Percentiles rank a stretch among this genome's conserved stretches.
Conservation (phyloP, 2,113 vertebrate genomes). For the Clupea harengus region DNA sequence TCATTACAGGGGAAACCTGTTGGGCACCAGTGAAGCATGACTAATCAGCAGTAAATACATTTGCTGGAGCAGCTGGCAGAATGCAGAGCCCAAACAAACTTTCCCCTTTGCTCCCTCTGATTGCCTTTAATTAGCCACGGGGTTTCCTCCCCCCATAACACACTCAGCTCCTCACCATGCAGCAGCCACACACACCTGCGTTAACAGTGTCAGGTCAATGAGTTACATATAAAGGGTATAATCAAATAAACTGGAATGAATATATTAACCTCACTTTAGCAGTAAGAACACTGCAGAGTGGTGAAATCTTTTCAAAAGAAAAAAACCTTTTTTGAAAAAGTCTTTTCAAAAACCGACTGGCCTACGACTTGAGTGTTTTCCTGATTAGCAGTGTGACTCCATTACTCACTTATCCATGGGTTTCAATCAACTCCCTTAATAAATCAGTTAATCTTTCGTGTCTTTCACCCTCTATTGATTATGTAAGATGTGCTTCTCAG, state of each 20-base stretch:
- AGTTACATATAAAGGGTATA: background rate
- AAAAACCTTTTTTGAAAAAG: slow-evolving; percentile 29
- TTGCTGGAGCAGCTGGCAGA: slow-evolving; percentile 5
- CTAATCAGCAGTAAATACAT: slow-evolving; percentile 15
- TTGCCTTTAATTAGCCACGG: background rate
- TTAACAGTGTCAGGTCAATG: too few species aligned
- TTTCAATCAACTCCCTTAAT: slow-evolving; percentile 43
- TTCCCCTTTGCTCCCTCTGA: slow-evolving; percentile 9
- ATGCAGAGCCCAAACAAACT: slow-evolving; percentile 2
- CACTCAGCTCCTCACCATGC: background rate
- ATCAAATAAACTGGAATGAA: slow-evolving; percentile 31
- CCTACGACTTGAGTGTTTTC: slow-evolving; percentile 34
- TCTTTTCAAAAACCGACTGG: slow-evolving; percentile 14
- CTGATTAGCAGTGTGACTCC: slow-evolving; percentile 24
- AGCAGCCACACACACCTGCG: background rate
- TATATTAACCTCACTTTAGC: slow-evolving; percentile 38
- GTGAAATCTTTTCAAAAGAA: slow-evolving; percentile 37
- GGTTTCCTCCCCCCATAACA: background rate
- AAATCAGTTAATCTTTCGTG: slow-evolving; percentile 41
- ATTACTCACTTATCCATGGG: slow-evolving; percentile 35
- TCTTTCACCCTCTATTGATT: slow-evolving; percentile 40
- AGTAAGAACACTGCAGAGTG: slow-evolving; percentile 29
- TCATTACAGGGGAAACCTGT: slow-evolving; percentile 11
- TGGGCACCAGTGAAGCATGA: slow-evolving; percentile 8
- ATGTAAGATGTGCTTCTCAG: slow-evolving; percentile 22